phyloP scores from a whole-genome alignment of 2,797 vertebrate genomes.

The Loris lydekkerianus region DNA sequence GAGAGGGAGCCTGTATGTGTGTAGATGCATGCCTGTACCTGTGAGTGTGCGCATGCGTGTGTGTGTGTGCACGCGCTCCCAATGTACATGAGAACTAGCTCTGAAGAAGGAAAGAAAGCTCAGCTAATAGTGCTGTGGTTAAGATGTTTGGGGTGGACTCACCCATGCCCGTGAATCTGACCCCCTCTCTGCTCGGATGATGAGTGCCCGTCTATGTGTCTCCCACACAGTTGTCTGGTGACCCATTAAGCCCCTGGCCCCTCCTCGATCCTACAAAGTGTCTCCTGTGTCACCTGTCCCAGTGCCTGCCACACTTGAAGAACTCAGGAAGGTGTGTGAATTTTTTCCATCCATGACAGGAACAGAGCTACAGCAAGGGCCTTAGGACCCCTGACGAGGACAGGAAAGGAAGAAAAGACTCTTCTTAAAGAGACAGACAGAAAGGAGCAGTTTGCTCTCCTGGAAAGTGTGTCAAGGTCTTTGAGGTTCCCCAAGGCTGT shows the following conservation, averaged over 20 bases:
- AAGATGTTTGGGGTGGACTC: background rate
- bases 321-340: background rate
- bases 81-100: background rate
- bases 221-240: background rate
- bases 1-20: background rate
- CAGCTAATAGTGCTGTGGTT: background rate
- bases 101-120: background rate
- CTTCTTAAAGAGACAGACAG: background rate
- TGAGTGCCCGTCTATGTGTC: background rate
- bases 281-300: background rate
- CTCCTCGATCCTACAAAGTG: background rate
- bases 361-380: background rate
- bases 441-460: background rate
- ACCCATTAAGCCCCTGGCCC: background rate
- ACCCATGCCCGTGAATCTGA: background rate
- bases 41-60: background rate
- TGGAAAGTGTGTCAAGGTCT: background rate
- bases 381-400: background rate
- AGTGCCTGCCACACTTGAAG: background rate
- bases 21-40: too few species aligned
- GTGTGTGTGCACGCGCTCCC: too few species aligned
- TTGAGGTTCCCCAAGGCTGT: background rate
- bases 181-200: background rate
- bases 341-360: background rate
- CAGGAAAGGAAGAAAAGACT: background rate